phyloP scores from a whole-genome alignment of 1,140 invertebrate genomes.

The Heterodera carotae region DNA sequence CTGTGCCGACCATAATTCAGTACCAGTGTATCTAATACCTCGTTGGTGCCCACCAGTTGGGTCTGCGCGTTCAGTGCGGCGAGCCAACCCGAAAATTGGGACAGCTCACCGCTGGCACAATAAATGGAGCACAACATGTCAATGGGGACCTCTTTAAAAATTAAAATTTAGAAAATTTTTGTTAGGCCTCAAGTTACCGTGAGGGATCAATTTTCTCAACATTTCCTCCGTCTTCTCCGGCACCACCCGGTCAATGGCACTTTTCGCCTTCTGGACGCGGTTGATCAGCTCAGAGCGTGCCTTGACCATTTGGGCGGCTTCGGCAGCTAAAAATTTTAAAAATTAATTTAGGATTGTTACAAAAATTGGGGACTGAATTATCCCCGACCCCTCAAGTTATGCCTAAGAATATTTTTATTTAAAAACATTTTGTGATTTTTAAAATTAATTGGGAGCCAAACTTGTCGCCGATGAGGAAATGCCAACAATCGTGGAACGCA shows the following conservation, averaged over 20 bases:
- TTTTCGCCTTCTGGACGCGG: conserved; percentile 37
- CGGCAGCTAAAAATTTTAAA: not conserved
- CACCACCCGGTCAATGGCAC: conserved; percentile 32
- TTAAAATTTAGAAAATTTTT: conserved; percentile 6
- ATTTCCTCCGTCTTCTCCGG: conserved; percentile 22
- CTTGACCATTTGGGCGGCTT: not conserved
- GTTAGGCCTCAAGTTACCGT: not conserved
- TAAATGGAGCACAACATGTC: conserved; percentile 35
- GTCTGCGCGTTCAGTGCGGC: conserved; percentile 31
- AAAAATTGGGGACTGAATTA: too few relatives aligned
- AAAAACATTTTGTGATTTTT: too few relatives aligned
- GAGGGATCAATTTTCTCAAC: conserved; percentile 25
- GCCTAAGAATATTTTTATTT: too few relatives aligned
- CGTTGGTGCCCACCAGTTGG: not conserved
- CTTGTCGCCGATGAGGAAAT: not conserved
- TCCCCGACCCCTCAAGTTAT: too few relatives aligned
- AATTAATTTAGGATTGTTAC: too few relatives aligned
- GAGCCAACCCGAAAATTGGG: conserved; percentile 41
- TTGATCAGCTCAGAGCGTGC: conserved; percentile 20
- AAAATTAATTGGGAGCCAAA: not conserved
- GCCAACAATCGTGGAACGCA: not conserved
- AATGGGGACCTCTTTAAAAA: conserved; percentile 10
- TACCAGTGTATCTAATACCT: not conserved
- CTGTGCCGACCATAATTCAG: too few relatives aligned
- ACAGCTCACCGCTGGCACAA: conserved; percentile 40